These are phyloP conservation scores for Podarcis muralis DNA, from an alignment of 2,113 vertebrate species.

Conservation along the genomic window DNA sequence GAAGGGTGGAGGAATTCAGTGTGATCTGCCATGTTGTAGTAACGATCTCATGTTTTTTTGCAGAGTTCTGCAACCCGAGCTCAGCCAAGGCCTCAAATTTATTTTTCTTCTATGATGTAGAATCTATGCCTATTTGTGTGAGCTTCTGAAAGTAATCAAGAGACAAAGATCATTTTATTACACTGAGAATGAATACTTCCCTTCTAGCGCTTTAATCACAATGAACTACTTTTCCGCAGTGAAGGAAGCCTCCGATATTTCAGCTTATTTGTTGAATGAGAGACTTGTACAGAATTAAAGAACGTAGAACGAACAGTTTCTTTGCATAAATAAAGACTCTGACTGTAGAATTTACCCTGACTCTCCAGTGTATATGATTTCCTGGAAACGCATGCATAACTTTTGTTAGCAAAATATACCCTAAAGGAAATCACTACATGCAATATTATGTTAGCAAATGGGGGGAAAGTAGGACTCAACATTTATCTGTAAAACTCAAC, in stretches of 20 bases:
- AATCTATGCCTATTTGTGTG: not conserved
- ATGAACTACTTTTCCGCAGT: conserved; percentile 2
- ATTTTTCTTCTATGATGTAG: not conserved
- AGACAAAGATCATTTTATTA: not conserved
- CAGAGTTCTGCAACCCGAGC: not conserved
- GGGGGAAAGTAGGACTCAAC: conserved; percentile 4
- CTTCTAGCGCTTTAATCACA: not conserved
- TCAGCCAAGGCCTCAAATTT: not conserved
- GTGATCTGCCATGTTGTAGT: no score
- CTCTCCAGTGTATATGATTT: not conserved
- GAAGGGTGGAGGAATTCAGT: not conserved
- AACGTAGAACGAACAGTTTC: not conserved
- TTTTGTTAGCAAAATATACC: conserved; percentile 19
- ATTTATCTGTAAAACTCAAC: not conserved
- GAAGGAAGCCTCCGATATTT: not conserved
- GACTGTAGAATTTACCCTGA: not conserved
- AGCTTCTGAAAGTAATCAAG: not conserved
- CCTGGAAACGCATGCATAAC: not conserved
- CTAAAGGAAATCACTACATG: not conserved
- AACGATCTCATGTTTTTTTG: not conserved
- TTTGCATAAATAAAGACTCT: not conserved
- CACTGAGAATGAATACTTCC: not conserved
- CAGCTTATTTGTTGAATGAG: not conserved
- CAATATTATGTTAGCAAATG: not conserved
- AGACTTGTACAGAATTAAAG: conserved; percentile 7